Evolutionary conservation across 2,888 invertebrate species (phyloP).

Genomic region (Tachina lurida): DNA sequence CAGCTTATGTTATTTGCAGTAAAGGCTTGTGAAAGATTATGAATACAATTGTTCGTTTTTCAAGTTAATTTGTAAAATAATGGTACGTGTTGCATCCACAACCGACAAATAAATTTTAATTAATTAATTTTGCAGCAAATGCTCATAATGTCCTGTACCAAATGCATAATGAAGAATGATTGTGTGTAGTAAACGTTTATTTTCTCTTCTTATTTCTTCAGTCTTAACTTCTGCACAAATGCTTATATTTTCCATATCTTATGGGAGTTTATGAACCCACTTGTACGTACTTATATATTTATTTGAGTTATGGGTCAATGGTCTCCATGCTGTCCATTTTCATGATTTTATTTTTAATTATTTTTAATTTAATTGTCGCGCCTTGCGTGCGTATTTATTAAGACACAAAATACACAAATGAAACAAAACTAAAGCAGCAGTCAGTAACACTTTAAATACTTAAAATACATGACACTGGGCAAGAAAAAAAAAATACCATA

Average conservation of each 20-base stretch:
- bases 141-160: constrained; percentile 23
- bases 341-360: constrained; percentile 81
- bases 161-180: constrained; percentile 64
- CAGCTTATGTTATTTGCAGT: too few relatives aligned
- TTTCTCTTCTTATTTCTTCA: background rate
- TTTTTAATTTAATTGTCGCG: constrained; percentile 82
- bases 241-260: constrained; percentile 36
- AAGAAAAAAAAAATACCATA: constrained; percentile 36
- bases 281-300: background rate
- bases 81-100: constrained; percentile 4
- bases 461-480: constrained; percentile 20
- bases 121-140: constrained; percentile 74
- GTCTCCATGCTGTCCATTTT: constrained; percentile 77
- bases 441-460: constrained; percentile 1
- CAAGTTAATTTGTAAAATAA: background rate
- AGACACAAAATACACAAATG: constrained; percentile 60
- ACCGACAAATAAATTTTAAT: constrained; percentile 79
- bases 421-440: constrained; percentile 16
- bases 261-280: constrained; percentile 54
- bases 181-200: constrained; percentile 12
- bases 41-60: background rate
- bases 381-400: constrained; percentile 76
- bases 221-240: background rate
- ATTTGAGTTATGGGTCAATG: constrained; percentile 72
- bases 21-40: background rate